phyloP scores from a whole-genome alignment of 1,140 invertebrate species.

The Caenorhabditis brenneri region DNA sequence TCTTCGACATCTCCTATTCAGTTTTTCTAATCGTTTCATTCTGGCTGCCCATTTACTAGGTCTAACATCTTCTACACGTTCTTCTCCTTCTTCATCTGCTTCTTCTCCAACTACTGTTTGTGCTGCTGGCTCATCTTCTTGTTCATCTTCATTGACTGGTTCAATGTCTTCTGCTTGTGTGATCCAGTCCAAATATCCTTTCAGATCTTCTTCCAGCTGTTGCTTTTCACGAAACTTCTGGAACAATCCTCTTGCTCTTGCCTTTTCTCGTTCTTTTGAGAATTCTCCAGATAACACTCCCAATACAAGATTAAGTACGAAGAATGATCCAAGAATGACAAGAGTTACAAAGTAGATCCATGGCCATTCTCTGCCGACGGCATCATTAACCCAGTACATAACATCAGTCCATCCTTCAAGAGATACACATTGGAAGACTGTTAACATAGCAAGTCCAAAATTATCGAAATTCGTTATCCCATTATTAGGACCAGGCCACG shows the following conservation, averaged over 20 bases:
- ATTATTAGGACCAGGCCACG: slow-evolving; percentile 81
- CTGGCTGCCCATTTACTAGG: slow-evolving; percentile 45
- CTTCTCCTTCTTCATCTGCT: slow-evolving; percentile 54
- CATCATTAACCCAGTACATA: slow-evolving; percentile 91
- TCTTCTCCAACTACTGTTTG: slow-evolving; percentile 53
- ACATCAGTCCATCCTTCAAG: slow-evolving; percentile 98
- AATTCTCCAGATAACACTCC: slow-evolving; percentile 99
- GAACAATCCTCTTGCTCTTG: slow-evolving; percentile 95
- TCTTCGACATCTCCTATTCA: slow-evolving; percentile 82
- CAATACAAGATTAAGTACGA: slow-evolving; percentile 99
- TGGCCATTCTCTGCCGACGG: slow-evolving; percentile 92
- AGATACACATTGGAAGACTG: slow-evolving; percentile 98
- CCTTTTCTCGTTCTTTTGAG: slow-evolving; percentile 99
- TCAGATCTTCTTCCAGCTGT: slow-evolving; percentile 94
- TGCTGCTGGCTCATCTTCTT: slow-evolving; percentile 71
- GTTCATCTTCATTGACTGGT: slow-evolving; percentile 84
- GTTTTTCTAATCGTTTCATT: slow-evolving; percentile 73
- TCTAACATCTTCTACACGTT: slow-evolving; percentile 45
- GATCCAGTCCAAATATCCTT: slow-evolving; percentile 97
- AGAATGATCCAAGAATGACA: slow-evolving; percentile 98
- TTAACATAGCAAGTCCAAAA: slow-evolving; percentile 96
- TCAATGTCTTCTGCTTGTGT: slow-evolving; percentile 97
- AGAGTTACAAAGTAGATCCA: slow-evolving; percentile 98
- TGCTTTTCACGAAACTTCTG: slow-evolving; percentile 97
- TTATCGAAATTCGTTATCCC: slow-evolving; percentile 99